Evolutionary conservation across 2,888 invertebrate species (phyloP).

Genomic region (Creontiades dilutus): DNA sequence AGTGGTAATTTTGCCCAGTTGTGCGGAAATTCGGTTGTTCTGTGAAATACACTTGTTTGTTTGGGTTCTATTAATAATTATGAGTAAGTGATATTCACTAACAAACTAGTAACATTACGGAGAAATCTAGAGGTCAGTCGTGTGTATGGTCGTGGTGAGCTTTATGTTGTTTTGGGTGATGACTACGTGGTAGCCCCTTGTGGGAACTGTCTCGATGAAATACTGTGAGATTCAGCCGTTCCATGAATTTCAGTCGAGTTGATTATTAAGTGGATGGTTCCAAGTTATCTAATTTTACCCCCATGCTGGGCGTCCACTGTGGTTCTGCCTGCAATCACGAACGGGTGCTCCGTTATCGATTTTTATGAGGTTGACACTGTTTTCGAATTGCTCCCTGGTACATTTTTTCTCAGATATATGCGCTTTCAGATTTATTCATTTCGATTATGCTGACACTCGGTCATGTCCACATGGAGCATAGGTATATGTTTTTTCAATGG

Average conservation of each 20-base stretch:
- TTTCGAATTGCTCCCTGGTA: background rate
- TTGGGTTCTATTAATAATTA: background rate
- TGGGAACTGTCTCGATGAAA: background rate
- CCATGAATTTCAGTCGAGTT: too few species aligned
- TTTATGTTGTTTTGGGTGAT: background rate
- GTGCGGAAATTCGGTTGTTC: background rate
- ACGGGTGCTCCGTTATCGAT: background rate
- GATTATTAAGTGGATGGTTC: too few species aligned
- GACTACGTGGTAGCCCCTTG: background rate
- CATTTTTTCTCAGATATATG: too few species aligned
- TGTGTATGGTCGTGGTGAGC: background rate
- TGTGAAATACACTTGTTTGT: background rate
- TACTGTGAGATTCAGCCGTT: too few species aligned
- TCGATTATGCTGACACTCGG: too few species aligned
- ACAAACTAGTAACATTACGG: background rate
- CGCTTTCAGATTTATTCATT: too few species aligned
- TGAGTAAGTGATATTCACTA: background rate
- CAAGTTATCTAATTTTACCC: too few species aligned
- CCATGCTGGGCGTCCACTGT: too few species aligned
- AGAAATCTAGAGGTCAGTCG: background rate
- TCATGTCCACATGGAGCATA: too few species aligned
- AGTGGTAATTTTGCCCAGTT: background rate
- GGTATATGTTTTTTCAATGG: too few species aligned
- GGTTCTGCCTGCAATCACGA: background rate
- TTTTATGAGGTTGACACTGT: background rate